Percentiles rank a stretch among this genome's conserved stretches.
These are phyloP conservation scores for Pongo abelii DNA, from an alignment of 2,113 vertebrate genomes.

Conservation along the genomic window DNA sequence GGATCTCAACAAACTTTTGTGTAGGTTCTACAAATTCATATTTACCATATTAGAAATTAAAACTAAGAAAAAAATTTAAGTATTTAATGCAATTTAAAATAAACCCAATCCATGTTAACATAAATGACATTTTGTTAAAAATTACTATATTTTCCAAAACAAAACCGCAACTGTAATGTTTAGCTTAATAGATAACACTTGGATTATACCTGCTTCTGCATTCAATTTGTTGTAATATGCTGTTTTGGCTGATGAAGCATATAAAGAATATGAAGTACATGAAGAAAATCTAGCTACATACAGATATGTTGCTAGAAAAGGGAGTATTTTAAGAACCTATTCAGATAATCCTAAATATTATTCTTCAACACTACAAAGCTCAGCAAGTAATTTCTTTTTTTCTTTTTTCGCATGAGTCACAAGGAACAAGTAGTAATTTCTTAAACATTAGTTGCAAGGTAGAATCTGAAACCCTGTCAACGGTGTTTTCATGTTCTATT, in stretches of 20 bases:
- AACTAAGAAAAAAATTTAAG: not conserved
- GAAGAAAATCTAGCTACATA: not conserved
- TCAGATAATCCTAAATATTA: slow-evolving; percentile 24
- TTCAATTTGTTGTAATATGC: not conserved
- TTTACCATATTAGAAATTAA: slow-evolving; percentile 39
- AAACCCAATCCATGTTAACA: not conserved
- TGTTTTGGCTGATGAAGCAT: not conserved
- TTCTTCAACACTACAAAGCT: slow-evolving; percentile 23
- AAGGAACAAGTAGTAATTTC: not conserved
- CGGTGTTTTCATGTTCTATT: not conserved
- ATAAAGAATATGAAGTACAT: not conserved
- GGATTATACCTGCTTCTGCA: not conserved
- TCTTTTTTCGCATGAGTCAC: too few species aligned
- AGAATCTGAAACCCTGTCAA: not conserved
- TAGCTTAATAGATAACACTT: not conserved
- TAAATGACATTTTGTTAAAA: slow-evolving; percentile 17
- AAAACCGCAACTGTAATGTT: not conserved
- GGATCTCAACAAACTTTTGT: not conserved
- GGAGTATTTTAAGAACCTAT: not conserved
- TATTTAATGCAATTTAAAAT: slow-evolving; percentile 1
- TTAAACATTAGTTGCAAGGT: slow-evolving; percentile 20
- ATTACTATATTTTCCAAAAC: not conserved
- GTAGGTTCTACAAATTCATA: not conserved
- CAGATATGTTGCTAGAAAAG: not conserved
- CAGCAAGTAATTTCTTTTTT: not conserved